Evolutionary conservation across 2,888 invertebrate species (phyloP), one percentile per base, ranked within the genome.

Genomic region (Chrysodeixis includens): DNA sequence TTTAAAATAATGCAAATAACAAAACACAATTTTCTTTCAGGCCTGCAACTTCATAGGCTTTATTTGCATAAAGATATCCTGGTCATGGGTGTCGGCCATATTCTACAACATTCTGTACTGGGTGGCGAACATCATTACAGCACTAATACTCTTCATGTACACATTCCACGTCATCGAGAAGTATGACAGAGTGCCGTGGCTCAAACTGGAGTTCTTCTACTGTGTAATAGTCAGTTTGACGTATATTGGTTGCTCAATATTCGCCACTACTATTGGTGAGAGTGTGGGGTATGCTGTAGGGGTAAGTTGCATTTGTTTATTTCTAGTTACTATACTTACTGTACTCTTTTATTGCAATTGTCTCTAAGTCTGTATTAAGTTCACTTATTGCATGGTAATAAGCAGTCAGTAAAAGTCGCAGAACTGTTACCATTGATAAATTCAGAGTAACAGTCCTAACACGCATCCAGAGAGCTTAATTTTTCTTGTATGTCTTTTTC

Each of bases 121-220:
- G 97, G 95, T 96, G 12, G 98, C 97, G 4, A 97, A 98, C 83
- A 97, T 98, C 95, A 95, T 98, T 74, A 97, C 98, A 0, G 95
- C 96, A 1, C 96, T 97, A 63, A 90, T 98, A 26, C 92, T 98
- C 16, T 94, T 96, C 0, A 95, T 97, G 71, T 99, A 98, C 88
- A 86, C 97, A 51, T 97, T 98, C 89, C 98, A 98, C 88, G 94
- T 98, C 9, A 96, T 98, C 60, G 98, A 98, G 91, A 97, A 97
- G 87, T 96, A 97, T 76, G 97, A 97, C 85, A 96, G 95, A 82
- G 96, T 98, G 83, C 98, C 98, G 0, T 98, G 98, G 98, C 92
- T 98, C 46, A 97, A 97, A 89, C 96, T 97, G 77, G 98, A 98
- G 92, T 96, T 98, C 79, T 93, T 96, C 57, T 98, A 96, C 91